Percentiles rank a stretch among this genome's conserved stretches.
phyloP scores from a whole-genome alignment of 2,888 invertebrate species.

The Watsonalla binaria region DNA sequence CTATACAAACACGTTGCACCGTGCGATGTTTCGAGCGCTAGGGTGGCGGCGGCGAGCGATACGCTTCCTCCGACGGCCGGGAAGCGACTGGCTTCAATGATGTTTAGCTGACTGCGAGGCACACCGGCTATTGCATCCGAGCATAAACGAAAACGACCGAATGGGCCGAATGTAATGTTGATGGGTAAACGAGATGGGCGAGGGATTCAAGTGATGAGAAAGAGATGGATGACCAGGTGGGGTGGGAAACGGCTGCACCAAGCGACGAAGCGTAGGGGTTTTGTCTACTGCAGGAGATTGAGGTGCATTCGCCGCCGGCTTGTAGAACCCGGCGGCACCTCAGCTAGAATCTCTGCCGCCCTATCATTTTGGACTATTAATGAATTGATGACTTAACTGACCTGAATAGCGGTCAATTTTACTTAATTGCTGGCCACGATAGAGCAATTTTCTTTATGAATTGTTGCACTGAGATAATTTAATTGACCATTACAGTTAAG shows the following conservation, averaged over 20 bases:
- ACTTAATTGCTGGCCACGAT: conserved; percentile 55
- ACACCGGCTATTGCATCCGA: conserved; percentile 79
- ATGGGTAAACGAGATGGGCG: conserved; percentile 59
- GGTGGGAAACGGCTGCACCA: conserved; percentile 61
- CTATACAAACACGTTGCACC: conserved; percentile 55
- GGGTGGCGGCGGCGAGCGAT: conserved; percentile 47
- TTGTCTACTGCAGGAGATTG: conserved; percentile 60
- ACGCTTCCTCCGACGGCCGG: conserved; percentile 57
- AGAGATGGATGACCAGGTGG: conserved; percentile 57
- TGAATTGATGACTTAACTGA: conserved; percentile 63
- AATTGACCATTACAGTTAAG: conserved; percentile 14
- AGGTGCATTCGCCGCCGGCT: conserved; percentile 56
- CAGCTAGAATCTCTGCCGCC: conserved; percentile 15
- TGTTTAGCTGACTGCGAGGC: conserved; percentile 68
- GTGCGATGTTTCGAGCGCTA: conserved; percentile 65
- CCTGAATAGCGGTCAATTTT: conserved; percentile 61
- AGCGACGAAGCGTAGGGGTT: conserved; percentile 47
- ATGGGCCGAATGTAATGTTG: conserved; percentile 70
- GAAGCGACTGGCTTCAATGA: conserved; percentile 71
- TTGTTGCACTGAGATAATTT: conserved; percentile 43
- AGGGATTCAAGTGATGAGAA: conserved; percentile 36
- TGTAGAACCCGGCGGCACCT: conserved; percentile 36
- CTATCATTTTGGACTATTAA: conserved; percentile 58
- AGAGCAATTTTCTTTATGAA: conserved; percentile 56
- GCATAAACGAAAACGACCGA: conserved; percentile 71